phyloP scores from a whole-genome alignment of 2,113 vertebrate genomes.

The Pycnonotus jocosus region DNA sequence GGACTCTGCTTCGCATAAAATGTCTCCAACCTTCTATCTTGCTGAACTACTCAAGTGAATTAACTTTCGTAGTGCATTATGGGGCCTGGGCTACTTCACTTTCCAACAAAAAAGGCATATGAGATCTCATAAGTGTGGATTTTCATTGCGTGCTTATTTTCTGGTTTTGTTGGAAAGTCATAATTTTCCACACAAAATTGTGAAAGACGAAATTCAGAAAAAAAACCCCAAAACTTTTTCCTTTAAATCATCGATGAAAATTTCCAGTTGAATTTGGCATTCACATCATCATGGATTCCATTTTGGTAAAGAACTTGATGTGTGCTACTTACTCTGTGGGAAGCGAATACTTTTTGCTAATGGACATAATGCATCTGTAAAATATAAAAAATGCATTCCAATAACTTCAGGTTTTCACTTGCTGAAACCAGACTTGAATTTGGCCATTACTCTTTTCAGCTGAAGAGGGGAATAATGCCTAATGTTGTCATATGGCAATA shows the following conservation, averaged over 20 bases:
- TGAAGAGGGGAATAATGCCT: background rate
- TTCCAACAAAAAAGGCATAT: background rate
- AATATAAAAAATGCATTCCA: background rate
- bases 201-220: background rate
- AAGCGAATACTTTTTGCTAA: background rate
- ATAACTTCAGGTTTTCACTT: background rate
- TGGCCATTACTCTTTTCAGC: background rate
- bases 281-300: background rate
- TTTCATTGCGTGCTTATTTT: background rate
- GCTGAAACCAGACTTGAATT: background rate
- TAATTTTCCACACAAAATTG: background rate
- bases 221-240: background rate
- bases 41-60: background rate
- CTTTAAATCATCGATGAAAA: background rate
- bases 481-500: background rate
- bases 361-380: background rate
- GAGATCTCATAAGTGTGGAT: accelerated
- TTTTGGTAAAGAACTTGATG: background rate
- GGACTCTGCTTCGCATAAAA: background rate
- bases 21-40: background rate
- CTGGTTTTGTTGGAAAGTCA: background rate
- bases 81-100: background rate
- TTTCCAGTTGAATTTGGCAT: background rate
- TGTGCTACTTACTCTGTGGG: background rate
- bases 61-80: background rate